A percentile compares a stretch with the other conserved stretches of the same genome.
Evolutionary conservation across 2,888 invertebrate species (phyloP).

Genomic region (Aphodius granarius): DNA sequence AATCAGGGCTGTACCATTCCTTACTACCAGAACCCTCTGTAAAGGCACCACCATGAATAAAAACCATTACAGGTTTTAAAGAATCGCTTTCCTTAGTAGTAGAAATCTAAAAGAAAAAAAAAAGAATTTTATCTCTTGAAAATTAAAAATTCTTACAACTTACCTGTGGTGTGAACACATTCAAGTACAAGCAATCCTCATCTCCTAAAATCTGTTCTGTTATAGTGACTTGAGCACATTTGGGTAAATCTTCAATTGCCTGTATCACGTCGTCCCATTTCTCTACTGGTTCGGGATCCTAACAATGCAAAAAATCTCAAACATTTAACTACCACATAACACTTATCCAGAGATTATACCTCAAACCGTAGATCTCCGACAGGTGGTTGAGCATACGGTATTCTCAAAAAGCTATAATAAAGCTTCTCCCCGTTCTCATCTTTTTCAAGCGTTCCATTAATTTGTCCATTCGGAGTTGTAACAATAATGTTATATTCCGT

Average conservation of each 20-base stretch:
- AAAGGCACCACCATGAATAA: slow-evolving; percentile 20
- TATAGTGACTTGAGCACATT: slow-evolving; percentile 46
- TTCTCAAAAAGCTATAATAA: slow-evolving; percentile 47
- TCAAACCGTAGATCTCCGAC: slow-evolving; percentile 47
- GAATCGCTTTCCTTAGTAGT: neutral
- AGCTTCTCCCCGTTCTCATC: slow-evolving; percentile 38
- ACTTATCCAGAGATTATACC: slow-evolving; percentile 35
- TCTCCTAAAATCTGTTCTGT: slow-evolving; percentile 51
- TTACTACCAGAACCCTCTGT: slow-evolving; percentile 10
- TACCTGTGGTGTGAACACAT: slow-evolving; percentile 47
- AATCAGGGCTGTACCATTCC: slow-evolving; percentile 15
- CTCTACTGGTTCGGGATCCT: slow-evolving; percentile 48
- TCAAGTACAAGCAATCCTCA: slow-evolving; percentile 55
- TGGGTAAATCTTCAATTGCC: slow-evolving; percentile 45
- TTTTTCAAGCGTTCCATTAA: slow-evolving; percentile 40
- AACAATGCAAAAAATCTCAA: neutral
- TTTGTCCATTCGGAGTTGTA: slow-evolving; percentile 38
- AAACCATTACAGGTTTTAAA: slow-evolving; percentile 19
- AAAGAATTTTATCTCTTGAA: neutral
- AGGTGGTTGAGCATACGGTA: slow-evolving; percentile 51
- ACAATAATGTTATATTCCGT: neutral
- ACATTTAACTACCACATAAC: no score
- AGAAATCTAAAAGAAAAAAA: neutral
- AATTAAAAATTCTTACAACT: neutral
- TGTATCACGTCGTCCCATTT: slow-evolving; percentile 47